Evolutionary conservation across 2,113 vertebrate species (phyloP).

Genomic region (Brachypodius melanocephalos): DNA sequence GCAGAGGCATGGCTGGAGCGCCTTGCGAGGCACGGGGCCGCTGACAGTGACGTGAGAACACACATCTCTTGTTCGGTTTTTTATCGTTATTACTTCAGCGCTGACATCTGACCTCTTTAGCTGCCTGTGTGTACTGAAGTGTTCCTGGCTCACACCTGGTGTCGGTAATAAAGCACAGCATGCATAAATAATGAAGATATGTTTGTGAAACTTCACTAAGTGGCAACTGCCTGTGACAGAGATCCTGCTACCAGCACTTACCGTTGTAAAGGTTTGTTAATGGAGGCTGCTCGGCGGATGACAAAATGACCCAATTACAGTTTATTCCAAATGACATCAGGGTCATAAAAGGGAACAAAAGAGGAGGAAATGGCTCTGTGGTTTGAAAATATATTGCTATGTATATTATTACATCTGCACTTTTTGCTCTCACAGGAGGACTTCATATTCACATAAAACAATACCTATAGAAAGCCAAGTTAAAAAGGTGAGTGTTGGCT

Average conservation of each 20-base stretch:
- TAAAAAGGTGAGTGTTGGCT: background rate
- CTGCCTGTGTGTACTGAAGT: conserved; percentile 37
- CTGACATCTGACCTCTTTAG: conserved; percentile 57
- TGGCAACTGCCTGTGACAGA: conserved; percentile 70
- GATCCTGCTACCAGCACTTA: conserved; percentile 16
- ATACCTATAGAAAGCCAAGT: background rate
- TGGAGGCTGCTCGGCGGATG: conserved; percentile 23
- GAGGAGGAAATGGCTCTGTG: conserved; percentile 28
- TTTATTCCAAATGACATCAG: conserved; percentile 42
- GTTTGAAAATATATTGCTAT: background rate
- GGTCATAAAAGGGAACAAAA: conserved; percentile 56
- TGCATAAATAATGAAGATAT: conserved; percentile 70
- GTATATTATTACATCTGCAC: background rate
- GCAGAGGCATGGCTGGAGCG: background rate
- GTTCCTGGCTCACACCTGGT: conserved; percentile 63
- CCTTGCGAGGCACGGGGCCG: background rate
- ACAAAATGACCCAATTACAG: conserved; percentile 58
- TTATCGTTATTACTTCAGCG: conserved; percentile 29
- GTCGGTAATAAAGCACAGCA: conserved; percentile 58
- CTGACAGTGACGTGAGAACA: conserved; percentile 8
- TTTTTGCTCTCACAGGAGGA: background rate
- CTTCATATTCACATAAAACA: background rate
- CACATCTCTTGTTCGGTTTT: conserved; percentile 37
- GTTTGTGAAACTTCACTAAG: conserved; percentile 71
- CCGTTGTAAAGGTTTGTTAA: conserved; percentile 37